A percentile compares a stretch with the other conserved stretches of the same genome.
phyloP scores from a whole-genome alignment of 2,113 vertebrate species.

The Penelope pileata region DNA sequence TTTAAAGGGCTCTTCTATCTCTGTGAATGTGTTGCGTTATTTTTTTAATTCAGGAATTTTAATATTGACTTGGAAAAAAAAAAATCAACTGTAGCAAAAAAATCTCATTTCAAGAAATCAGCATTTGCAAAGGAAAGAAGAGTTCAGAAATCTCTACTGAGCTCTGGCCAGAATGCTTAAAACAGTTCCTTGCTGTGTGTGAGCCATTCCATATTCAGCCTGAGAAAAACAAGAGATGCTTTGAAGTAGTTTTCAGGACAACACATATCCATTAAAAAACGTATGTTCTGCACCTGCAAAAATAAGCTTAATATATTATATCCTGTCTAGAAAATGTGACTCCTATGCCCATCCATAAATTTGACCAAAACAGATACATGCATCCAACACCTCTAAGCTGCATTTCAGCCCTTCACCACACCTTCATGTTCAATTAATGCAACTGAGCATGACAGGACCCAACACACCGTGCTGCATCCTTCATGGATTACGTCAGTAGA shows the following conservation, averaged over 20 bases:
- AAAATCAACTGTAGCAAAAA: not conserved
- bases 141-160: not conserved
- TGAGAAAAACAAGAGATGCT: not conserved
- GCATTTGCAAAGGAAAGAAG: not conserved
- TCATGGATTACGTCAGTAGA: not conserved
- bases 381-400: not conserved
- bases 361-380: not conserved
- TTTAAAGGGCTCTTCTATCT: not conserved
- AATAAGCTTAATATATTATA: not conserved
- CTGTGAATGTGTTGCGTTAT: rapidly evolving
- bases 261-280: not conserved
- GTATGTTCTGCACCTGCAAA: not conserved
- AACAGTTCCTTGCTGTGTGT: not conserved
- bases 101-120: not conserved
- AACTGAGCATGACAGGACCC: not conserved
- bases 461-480: not conserved
- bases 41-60: not conserved
- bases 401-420: not conserved
- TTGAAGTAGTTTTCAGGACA: not conserved
- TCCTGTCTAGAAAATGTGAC: not conserved
- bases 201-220: not conserved
- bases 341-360: not conserved
- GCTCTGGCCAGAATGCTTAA: not conserved
- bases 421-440: not conserved
- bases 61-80: not conserved